phyloP scores from a whole-genome alignment of 2,797 vertebrate species.

The Rhinophrynus dorsalis region DNA sequence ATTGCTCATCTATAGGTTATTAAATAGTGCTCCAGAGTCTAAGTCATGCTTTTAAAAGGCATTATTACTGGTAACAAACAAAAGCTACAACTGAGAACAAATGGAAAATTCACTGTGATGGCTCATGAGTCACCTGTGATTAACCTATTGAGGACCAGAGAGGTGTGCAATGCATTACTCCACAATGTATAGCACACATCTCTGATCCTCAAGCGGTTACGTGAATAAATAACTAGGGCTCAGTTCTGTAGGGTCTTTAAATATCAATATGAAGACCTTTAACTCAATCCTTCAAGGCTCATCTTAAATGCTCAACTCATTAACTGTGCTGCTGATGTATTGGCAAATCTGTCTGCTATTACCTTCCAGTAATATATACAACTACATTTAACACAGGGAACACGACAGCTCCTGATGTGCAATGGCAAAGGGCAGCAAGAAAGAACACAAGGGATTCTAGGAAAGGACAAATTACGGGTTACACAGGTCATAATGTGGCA shows the following conservation, averaged over 20 bases:
- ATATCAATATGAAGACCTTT: conserved; percentile 48
- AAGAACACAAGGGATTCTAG: background rate
- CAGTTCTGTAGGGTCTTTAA: conserved; percentile 32
- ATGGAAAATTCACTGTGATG: conserved; percentile 1
- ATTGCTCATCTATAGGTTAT: too few relatives aligned
- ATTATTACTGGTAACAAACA: too few relatives aligned
- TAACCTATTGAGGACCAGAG: too few relatives aligned
- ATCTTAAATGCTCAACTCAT: conserved; percentile 46
- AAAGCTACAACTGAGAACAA: background rate
- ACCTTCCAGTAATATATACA: conserved; percentile 35
- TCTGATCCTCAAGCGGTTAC: too few relatives aligned
- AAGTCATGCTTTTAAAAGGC: too few relatives aligned
- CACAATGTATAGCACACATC: too few relatives aligned
- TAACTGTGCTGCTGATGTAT: conserved; percentile 30
- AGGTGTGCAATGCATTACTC: too few relatives aligned
- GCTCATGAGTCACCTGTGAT: conserved; percentile 36
- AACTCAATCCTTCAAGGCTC: conserved; percentile 40
- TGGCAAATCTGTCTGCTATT: conserved; percentile 17
- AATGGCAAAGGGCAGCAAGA: background rate
- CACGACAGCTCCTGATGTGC: background rate
- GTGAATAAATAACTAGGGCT: conserved; percentile 38
- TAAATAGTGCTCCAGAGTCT: too few relatives aligned
- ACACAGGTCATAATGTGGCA: background rate
- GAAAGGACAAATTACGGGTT: background rate
- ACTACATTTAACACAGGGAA: conserved; percentile 33